Base-by-base conservation (phyloP, 2,888 invertebrate species). In the Lomographa bimaculata region DNA sequence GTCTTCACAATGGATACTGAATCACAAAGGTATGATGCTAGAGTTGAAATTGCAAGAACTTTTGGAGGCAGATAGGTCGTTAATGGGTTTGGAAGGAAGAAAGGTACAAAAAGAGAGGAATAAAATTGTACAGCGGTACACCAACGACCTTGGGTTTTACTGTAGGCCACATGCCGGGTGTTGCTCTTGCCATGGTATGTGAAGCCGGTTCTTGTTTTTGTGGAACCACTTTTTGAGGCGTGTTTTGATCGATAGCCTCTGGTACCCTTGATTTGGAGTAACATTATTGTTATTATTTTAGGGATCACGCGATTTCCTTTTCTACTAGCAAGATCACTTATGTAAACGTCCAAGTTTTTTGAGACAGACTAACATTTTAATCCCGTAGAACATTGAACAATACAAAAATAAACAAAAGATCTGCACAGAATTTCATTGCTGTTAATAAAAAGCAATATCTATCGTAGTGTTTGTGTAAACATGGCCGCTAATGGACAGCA, bases 81-180 rank as follows among this genome's bases (percentile, higher is more conserved):
- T 79, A 53, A 36, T 57, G 52, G 30, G 50, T 44, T 56, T 54
- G 56, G 39, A 52, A 61, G 66, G 77, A 80, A 79, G 82, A 84
- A 84, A 83, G 81, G 80, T 76, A 79, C 67, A 80, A 80, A 82
- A 81, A 79, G 66, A 73, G 64, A 64, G 71, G 71, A 76, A 78
- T 67, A 72, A 69, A 68, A 68, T 72, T 71, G 75, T 80, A 64
- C 78, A 82, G 82, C 79, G 83, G 81, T 83, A 82, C 78, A 69
- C 69, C 57, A 71, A 77, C 86, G 86, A 79, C 86, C 86, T 86
- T 86, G 87, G 79, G 76, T 72, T 69, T 66, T 78, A 79, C 72
- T 83, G 83, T 83, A 87, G 86, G 86, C 87, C 87, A 74, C 77
- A 70, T 67, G 69, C 73, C 81, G 85, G 85, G 73, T 80, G 71